A percentile compares a stretch with the other conserved stretches of the same genome.
These are phyloP conservation scores for Phocoena phocoena DNA, from an alignment of 2,113 vertebrate species.

Conservation along the genomic window DNA sequence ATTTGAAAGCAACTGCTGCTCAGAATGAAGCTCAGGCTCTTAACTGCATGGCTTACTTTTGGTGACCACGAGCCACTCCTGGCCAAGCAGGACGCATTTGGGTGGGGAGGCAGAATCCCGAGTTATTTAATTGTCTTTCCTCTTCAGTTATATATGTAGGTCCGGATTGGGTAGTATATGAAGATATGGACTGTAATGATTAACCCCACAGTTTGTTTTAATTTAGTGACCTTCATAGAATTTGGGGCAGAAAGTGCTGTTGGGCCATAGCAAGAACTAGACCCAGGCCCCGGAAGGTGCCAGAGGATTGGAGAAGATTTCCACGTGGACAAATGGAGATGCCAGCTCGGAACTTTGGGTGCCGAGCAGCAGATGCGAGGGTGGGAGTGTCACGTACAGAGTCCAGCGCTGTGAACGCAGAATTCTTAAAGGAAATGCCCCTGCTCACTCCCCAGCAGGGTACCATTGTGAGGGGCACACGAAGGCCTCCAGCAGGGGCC, in stretches of 20 bases:
- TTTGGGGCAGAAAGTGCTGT: too few species aligned
- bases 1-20: not conserved
- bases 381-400: fast-evolving
- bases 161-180: fast-evolving
- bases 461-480: fast-evolving
- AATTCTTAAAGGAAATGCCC: not conserved
- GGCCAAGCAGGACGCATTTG: not conserved
- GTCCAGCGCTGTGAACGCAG: fast-evolving
- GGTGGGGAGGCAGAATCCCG: not conserved
- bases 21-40: not conserved
- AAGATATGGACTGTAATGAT: not conserved
- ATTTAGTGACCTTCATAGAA: not conserved
- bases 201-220: not conserved
- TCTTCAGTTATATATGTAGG: fast-evolving
- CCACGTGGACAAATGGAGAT: not conserved
- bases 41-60: fast-evolving
- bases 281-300: not conserved
- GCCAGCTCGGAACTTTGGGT: fast-evolving
- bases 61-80: not conserved
- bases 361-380: fast-evolving
- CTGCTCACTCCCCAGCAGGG: not conserved
- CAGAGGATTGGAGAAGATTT: not conserved
- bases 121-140: not conserved
- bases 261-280: not conserved
- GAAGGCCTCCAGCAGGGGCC: fast-evolving